These are phyloP conservation scores for Drosophila buzzatii DNA, from an alignment of 2,888 invertebrate genomes.

Conservation along the genomic window DNA sequence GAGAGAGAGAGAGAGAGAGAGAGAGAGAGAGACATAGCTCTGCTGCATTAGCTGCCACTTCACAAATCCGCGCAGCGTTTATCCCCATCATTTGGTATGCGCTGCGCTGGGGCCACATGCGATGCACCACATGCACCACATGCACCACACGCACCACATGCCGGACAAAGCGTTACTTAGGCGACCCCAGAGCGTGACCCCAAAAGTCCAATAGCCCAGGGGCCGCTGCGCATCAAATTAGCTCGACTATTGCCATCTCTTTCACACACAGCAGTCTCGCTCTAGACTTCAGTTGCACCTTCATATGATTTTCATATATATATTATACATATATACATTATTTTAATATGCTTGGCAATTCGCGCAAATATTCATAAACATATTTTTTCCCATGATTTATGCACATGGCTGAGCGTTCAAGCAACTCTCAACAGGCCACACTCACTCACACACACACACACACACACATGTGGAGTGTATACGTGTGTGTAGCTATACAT, in stretches of 20 bases:
- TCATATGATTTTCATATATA: neutral
- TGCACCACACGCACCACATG: slow-evolving; percentile 8
- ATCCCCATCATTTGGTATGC: neutral
- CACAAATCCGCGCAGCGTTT: slow-evolving; percentile 27
- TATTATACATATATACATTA: neutral
- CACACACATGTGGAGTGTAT: neutral
- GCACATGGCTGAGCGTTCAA: slow-evolving; percentile 42
- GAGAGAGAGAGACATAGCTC: no score
- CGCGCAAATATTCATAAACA: slow-evolving; percentile 37
- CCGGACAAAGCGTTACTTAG: slow-evolving; percentile 8
- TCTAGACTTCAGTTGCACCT: neutral
- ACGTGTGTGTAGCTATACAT: neutral
- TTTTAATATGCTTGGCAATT: slow-evolving; percentile 22
- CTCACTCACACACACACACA: neutral
- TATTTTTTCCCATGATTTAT: slow-evolving; percentile 39
- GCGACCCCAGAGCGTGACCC: slow-evolving; percentile 9
- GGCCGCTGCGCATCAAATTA: slow-evolving; percentile 28
- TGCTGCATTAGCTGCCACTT: slow-evolving; percentile 24
- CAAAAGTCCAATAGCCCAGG: slow-evolving; percentile 2
- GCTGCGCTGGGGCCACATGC: slow-evolving; percentile 3
- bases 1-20: no score
- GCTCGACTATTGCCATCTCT: slow-evolving; percentile 12
- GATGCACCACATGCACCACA: slow-evolving; percentile 9
- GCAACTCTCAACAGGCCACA: slow-evolving; percentile 18
- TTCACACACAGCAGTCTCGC: neutral